These are phyloP conservation scores for Chelonus formosanus DNA, from an alignment of 2,888 invertebrate genomes.

Conservation along the genomic window DNA sequence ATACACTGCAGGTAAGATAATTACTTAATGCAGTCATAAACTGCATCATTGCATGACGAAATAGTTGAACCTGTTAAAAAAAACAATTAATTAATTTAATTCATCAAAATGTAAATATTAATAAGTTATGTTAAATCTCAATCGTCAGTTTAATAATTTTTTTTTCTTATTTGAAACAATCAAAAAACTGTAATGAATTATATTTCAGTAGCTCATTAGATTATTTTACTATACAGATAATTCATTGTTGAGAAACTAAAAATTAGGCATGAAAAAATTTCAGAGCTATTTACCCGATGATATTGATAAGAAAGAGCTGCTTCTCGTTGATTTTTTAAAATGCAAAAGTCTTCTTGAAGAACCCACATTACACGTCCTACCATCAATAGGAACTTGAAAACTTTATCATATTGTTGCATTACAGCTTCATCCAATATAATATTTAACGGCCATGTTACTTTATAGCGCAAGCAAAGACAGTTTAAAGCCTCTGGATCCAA, in stretches of 20 bases:
- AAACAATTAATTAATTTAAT: not conserved
- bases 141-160: too few relatives aligned
- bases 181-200: too few relatives aligned
- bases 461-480: constrained; percentile 75
- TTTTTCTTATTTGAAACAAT: too few relatives aligned
- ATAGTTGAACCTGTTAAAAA: constrained; percentile 69
- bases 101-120: not conserved
- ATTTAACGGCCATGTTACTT: constrained; percentile 81
- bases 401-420: constrained; percentile 75
- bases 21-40: constrained; percentile 79
- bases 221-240: too few relatives aligned
- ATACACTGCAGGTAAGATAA: constrained; percentile 80
- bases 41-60: constrained; percentile 79
- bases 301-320: constrained; percentile 71
- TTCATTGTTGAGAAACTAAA: not conserved
- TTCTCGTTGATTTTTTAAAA: constrained; percentile 72
- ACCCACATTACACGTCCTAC: constrained; percentile 81
- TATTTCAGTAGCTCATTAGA: too few relatives aligned
- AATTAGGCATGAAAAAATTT: not conserved
- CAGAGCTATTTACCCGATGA: constrained; percentile 63
- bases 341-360: constrained; percentile 75
- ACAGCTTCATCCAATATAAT: constrained; percentile 78
- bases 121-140: too few relatives aligned
- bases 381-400: constrained; percentile 80
- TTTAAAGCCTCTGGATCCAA: constrained; percentile 72